These are phyloP conservation scores for Nineta flava DNA, from an alignment of 2,888 invertebrate species.

Conservation along the genomic window DNA sequence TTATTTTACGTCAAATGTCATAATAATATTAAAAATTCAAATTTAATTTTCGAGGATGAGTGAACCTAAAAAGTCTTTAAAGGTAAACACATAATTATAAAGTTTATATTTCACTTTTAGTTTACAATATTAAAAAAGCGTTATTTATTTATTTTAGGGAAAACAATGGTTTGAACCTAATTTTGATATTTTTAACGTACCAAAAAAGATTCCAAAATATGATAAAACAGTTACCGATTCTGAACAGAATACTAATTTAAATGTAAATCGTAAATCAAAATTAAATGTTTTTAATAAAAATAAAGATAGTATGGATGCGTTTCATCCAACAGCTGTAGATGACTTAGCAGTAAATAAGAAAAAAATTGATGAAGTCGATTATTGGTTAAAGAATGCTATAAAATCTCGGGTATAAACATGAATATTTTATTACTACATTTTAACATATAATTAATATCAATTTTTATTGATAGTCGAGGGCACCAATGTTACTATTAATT, in stretches of 20 bases:
- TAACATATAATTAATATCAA: not conserved
- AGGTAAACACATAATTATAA: too few relatives aligned
- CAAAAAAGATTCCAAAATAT: too few relatives aligned
- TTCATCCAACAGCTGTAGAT: conserved; percentile 37
- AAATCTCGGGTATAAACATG: conserved; percentile 8
- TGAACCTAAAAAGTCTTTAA: too few relatives aligned
- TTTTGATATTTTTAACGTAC: not conserved
- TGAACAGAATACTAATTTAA: not conserved
- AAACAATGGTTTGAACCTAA: not conserved
- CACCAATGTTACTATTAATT: conserved; percentile 49
- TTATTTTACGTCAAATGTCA: too few relatives aligned
- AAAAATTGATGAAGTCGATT: conserved; percentile 54
- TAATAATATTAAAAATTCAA: too few relatives aligned
- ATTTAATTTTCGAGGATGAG: too few relatives aligned
- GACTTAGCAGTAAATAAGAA: conserved; percentile 61
- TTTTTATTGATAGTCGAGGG: conserved; percentile 19
- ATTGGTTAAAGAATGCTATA: conserved; percentile 37
- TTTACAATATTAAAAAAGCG: too few relatives aligned
- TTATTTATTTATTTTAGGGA: not conserved
- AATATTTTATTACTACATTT: not conserved
- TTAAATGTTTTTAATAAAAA: not conserved
- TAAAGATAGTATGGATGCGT: conserved; percentile 40
- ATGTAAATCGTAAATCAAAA: conserved; percentile 8
- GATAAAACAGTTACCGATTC: conserved; percentile 3
- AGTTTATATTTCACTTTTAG: too few relatives aligned